These are phyloP conservation scores for Drosophila yooni DNA, from an alignment of 2,888 invertebrate species.

Conservation along the genomic window DNA sequence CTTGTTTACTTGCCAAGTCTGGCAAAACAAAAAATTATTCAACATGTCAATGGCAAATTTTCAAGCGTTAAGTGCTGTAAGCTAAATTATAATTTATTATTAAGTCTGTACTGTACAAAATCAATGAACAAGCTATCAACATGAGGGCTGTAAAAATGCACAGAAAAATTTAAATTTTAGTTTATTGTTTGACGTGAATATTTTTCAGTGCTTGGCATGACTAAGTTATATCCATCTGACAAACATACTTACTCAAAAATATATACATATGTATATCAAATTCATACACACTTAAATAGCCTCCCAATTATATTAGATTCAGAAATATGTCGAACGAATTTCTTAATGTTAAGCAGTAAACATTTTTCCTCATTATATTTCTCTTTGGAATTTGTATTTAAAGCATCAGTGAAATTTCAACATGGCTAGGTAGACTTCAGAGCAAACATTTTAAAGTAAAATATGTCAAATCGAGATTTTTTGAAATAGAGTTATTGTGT, in stretches of 20 bases:
- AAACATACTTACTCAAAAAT: neutral
- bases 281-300: neutral
- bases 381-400: neutral
- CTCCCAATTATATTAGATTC: neutral
- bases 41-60: neutral
- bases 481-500: neutral
- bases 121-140: neutral
- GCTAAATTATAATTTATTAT: neutral
- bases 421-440: neutral
- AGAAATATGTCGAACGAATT: neutral
- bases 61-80: too few relatives aligned
- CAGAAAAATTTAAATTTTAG: neutral
- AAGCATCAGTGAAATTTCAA: neutral
- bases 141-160: neutral
- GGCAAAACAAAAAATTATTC: neutral
- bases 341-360: neutral
- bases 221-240: neutral
- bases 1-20: conserved; percentile 12
- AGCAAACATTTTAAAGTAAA: neutral
- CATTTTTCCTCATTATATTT: neutral
- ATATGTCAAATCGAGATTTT: neutral
- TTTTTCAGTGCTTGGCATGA: neutral
- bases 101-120: neutral
- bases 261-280: neutral
- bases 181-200: neutral